Conservation (phyloP, 1,140 invertebrate species). For the Zaprionus ornatus region DNA sequence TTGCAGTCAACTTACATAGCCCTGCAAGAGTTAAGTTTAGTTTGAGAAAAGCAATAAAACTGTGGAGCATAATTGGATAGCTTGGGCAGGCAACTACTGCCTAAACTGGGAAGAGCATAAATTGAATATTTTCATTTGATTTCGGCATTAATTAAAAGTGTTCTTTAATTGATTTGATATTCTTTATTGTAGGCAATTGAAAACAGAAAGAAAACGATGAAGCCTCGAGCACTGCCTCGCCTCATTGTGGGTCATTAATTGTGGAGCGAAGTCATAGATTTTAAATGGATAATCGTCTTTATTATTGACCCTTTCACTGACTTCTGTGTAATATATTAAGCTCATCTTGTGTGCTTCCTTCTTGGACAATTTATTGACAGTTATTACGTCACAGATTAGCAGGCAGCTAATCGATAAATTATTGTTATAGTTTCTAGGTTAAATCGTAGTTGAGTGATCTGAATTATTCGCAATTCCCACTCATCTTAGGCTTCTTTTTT, state of each 20-base stretch:
- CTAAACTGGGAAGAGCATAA: slow-evolving; percentile 16
- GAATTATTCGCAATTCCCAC: not conserved
- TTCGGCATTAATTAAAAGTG: slow-evolving; percentile 48
- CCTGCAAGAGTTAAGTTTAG: not conserved
- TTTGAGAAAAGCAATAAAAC: slow-evolving; percentile 14
- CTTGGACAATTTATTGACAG: not conserved
- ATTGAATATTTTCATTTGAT: slow-evolving; percentile 56
- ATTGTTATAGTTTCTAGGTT: not conserved
- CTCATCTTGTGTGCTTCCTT: not conserved
- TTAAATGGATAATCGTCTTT: slow-evolving; percentile 54
- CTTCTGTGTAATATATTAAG: slow-evolving; percentile 35
- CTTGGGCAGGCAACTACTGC: slow-evolving; percentile 13
- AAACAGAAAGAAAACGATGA: slow-evolving; percentile 31
- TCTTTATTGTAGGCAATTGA: slow-evolving; percentile 49
- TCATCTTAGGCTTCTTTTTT: not conserved
- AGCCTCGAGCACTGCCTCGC: not conserved
- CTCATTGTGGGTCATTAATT: slow-evolving; percentile 46
- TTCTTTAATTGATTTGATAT: slow-evolving; percentile 52
- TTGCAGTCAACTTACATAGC: too few species aligned
- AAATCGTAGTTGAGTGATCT: not conserved
- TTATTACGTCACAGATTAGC: slow-evolving; percentile 13
- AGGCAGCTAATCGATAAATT: not conserved
- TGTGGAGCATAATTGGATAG: slow-evolving; percentile 36
- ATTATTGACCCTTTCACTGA: slow-evolving; percentile 47
- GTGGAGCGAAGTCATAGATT: slow-evolving; percentile 46